Conservation (phyloP, 1,140 invertebrate genomes). For the Zaprionus taronus region DNA sequence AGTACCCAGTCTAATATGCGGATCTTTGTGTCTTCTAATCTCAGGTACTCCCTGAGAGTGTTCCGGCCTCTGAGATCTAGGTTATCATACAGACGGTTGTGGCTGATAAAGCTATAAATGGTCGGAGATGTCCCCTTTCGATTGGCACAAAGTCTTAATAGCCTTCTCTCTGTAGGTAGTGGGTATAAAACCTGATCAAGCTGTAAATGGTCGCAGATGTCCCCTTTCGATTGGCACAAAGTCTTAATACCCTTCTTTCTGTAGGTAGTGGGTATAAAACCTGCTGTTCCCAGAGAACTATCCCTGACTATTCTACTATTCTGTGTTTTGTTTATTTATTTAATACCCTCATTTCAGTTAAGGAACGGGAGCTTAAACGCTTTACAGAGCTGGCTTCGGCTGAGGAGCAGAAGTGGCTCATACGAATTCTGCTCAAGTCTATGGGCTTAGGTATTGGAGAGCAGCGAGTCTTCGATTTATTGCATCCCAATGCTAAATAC, state of each 20-base stretch:
- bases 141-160: not conserved
- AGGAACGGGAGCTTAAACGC: slow-evolving; percentile 86
- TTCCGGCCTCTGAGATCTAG: too few species aligned
- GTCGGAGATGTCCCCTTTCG: not conserved
- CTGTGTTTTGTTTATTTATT: not conserved
- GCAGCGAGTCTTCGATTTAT: slow-evolving; percentile 88
- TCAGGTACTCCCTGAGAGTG: too few species aligned
- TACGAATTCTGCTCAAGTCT: slow-evolving; percentile 94
- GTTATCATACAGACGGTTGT: too few species aligned
- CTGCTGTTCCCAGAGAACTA: too few species aligned
- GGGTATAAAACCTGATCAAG: too few species aligned
- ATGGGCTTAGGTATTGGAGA: slow-evolving; percentile 90
- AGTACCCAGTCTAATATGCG: too few species aligned
- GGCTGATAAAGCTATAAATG: too few species aligned
- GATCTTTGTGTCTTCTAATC: too few species aligned
- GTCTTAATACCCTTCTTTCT: not conserved
- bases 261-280: not conserved
- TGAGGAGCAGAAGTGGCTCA: slow-evolving; percentile 94
- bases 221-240: not conserved
- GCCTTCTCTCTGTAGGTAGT: not conserved
- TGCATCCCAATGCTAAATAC: slow-evolving; percentile 93
- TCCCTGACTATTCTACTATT: too few species aligned
- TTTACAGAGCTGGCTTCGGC: slow-evolving; percentile 88
- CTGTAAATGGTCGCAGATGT: too few species aligned
- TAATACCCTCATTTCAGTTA: slow-evolving; percentile 60